Percentiles rank a stretch among this genome's conserved stretches.
These are phyloP conservation scores for Cynoglossus semilaevis DNA, from an alignment of 2,113 vertebrate genomes.

Conservation along the genomic window DNA sequence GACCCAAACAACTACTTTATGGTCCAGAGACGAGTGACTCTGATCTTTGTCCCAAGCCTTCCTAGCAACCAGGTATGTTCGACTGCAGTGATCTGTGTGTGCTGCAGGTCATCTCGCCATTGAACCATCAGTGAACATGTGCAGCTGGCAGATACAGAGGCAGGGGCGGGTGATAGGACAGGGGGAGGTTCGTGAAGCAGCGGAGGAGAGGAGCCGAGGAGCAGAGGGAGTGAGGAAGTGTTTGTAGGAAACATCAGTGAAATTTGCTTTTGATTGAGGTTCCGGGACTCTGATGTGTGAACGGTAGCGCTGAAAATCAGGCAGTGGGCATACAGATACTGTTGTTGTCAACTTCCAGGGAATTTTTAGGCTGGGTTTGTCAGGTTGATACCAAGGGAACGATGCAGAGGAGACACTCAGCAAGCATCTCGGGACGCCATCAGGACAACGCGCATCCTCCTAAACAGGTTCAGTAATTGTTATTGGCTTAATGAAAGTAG, in stretches of 20 bases:
- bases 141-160: conserved; percentile 52
- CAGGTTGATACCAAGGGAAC: conserved; percentile 23
- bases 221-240: conserved; percentile 28
- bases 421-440: conserved; percentile 52
- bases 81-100: conserved; percentile 42
- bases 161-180: conserved; percentile 53
- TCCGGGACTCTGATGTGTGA: conserved; percentile 30
- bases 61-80: conserved; percentile 65
- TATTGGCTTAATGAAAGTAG: conserved; percentile 19
- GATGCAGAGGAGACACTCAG: conserved; percentile 68
- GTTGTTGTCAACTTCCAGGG: background rate
- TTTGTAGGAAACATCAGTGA: conserved; percentile 19
- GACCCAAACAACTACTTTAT: conserved; percentile 60
- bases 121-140: conserved; percentile 35
- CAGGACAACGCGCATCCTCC: conserved; percentile 47
- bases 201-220: conserved; percentile 26
- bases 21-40: conserved; percentile 48
- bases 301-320: conserved; percentile 1
- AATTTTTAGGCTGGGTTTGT: conserved; percentile 28
- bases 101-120: conserved; percentile 31
- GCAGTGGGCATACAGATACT: background rate
- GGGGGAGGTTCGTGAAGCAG: conserved; percentile 45
- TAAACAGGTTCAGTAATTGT: conserved; percentile 57
- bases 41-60: conserved; percentile 66
- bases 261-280: conserved; percentile 42